Base-by-base conservation (phyloP, 1,140 invertebrate species). In the Leptopilina clavipes region DNA sequence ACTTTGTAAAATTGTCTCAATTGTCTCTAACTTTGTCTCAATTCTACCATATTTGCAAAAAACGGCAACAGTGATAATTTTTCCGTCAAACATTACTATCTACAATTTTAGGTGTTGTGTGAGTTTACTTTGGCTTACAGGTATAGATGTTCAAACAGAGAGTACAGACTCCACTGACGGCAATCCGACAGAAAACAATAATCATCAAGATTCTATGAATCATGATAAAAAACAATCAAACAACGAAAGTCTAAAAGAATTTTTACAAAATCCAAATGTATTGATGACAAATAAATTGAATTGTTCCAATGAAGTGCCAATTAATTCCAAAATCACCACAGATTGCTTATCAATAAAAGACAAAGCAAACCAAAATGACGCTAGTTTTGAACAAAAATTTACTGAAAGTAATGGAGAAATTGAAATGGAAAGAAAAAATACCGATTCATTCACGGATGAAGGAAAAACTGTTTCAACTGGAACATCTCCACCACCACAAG, bases 401-500 rank as follows among this genome's bases (percentile, higher is more conserved):
- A 3, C 31, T 22, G n/a, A 40, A 0, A 54, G 19, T 70, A 10
- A 31, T n/a, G 3, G 14, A 71, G n/a, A 45, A 19, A 8, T 44
- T 14, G 72, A 70, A 8, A n/a, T 3, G 3, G 37, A 59, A 71
- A 48, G 11, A 1, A 6, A 19, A 25, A 8, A 75, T 11, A 19
- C 6, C 11, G 12, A 22, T 22, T 11, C 12, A 12, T 25, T 22
- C 56, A 71, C 56, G 71, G 71, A 31, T 77, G 56, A 80, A 77
- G 79, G 72, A 31, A 72, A 37, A 37, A 83, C 84, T 3, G 81
- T 87, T 18, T 89, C 87, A n/a, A 88, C 87, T 6, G 95, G 95
- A 76, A 97, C 96, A 19, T 97, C 96, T 18, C 96, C 96, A 71
- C 95, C 95, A 45, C 96, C 96, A 8, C 96, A 97, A 89, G 95